These are phyloP conservation scores for Aricia artaxerxes DNA, from an alignment of 2,888 invertebrate species.

Conservation along the genomic window DNA sequence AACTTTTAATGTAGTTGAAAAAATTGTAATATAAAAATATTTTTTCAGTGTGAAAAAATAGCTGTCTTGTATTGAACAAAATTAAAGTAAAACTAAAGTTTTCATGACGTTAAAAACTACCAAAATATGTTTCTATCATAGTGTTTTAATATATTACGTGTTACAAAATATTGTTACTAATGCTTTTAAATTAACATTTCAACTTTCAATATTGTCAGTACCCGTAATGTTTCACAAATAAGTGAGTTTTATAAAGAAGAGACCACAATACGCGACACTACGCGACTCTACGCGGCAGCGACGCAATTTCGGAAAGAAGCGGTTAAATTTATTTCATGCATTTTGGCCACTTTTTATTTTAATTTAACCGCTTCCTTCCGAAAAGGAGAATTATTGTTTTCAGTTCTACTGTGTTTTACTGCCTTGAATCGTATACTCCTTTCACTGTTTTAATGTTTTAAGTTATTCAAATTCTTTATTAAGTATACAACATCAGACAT, in stretches of 20 bases:
- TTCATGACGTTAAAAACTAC: neutral
- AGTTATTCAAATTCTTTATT: neutral
- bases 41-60: neutral
- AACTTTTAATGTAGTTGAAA: neutral
- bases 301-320: no score
- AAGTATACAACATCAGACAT: no score
- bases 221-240: neutral
- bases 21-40: conserved; percentile 12
- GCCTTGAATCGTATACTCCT: neutral
- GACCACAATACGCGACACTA: no score
- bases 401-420: neutral
- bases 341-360: no score
- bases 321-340: no score
- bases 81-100: neutral
- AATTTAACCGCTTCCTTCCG: no score
- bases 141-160: neutral
- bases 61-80: neutral
- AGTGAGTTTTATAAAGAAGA: neutral
- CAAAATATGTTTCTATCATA: neutral
- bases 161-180: neutral
- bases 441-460: neutral
- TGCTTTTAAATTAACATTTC: neutral
- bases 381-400: neutral
- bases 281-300: no score
- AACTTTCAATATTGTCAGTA: neutral